These are phyloP conservation scores for Adineta ricciae DNA, from an alignment of 2,888 invertebrate genomes.

Conservation along the genomic window DNA sequence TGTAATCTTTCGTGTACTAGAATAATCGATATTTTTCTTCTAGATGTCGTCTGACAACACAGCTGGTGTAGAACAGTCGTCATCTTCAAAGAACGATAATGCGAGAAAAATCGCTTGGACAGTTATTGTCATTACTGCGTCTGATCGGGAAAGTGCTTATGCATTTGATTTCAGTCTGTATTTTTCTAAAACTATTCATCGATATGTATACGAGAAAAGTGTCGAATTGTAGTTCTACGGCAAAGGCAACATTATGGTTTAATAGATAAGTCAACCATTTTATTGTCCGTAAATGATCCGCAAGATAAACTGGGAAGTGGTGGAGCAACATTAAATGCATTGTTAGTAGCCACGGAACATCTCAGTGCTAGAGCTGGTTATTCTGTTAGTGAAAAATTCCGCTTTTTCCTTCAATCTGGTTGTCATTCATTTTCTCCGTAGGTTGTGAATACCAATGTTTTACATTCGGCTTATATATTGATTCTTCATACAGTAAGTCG, in stretches of 20 bases:
- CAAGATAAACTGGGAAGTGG: conserved; percentile 52
- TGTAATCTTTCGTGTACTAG: too few relatives aligned
- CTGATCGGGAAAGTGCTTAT: neutral
- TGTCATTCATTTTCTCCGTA: conserved; percentile 36
- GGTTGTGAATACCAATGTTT: conserved; percentile 48
- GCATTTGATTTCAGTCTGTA: neutral
- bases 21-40: neutral
- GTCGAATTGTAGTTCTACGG: neutral
- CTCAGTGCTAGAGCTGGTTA: conserved; percentile 49
- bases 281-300: conserved; percentile 53
- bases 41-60: neutral
- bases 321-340: conserved; percentile 54
- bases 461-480: conserved; percentile 46
- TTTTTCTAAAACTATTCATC: too few relatives aligned
- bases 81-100: neutral
- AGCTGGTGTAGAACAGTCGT: neutral
- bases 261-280: conserved; percentile 36
- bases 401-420: neutral
- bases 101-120: neutral
- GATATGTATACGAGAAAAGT: neutral
- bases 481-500: conserved; percentile 51
- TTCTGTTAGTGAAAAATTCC: conserved; percentile 43
- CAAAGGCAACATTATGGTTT: conserved; percentile 25
- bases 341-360: conserved; percentile 52
- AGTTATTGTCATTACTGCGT: neutral